Conservation (phyloP, 2,113 vertebrate genomes). For the Cairina moschata region DNA sequence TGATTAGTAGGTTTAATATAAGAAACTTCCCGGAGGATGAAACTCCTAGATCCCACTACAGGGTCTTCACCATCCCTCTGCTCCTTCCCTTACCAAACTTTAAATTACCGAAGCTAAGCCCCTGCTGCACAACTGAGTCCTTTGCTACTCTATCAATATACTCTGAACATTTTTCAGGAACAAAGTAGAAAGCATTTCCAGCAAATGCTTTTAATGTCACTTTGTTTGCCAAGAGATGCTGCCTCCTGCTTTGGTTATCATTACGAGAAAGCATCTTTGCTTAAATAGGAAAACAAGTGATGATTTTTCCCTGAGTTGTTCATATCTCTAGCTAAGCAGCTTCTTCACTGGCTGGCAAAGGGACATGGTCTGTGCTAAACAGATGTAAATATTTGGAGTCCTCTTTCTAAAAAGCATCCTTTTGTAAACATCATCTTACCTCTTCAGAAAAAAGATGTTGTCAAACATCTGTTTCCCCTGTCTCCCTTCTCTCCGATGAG, state of each 20-base stretch:
- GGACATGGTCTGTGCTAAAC: background rate
- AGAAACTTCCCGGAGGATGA: background rate
- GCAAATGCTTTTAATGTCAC: slow-evolving; percentile 73
- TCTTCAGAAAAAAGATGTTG: background rate
- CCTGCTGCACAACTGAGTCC: background rate
- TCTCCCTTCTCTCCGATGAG: background rate
- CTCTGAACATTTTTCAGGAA: slow-evolving; percentile 52
- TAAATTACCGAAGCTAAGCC: slow-evolving; percentile 14
- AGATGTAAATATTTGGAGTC: background rate
- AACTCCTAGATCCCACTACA: background rate
- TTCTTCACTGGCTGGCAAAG: background rate
- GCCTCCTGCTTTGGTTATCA: slow-evolving; percentile 27
- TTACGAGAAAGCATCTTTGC: slow-evolving; percentile 48
- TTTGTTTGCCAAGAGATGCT: slow-evolving; percentile 64
- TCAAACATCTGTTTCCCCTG: background rate
- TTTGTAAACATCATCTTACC: background rate
- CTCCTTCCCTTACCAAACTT: slow-evolving; percentile 1
- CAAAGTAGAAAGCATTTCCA: slow-evolving; percentile 66
- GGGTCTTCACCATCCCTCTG: background rate
- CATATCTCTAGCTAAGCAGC: background rate
- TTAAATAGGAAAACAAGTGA: slow-evolving; percentile 48
- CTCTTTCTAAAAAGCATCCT: background rate
- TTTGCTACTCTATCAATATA: background rate
- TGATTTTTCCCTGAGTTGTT: background rate
- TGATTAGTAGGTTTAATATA: slow-evolving; percentile 59